A percentile compares a stretch with the other conserved stretches of the same genome.
phyloP scores from a whole-genome alignment of 1,140 invertebrate species.

The Drosophila nigromelanica region DNA sequence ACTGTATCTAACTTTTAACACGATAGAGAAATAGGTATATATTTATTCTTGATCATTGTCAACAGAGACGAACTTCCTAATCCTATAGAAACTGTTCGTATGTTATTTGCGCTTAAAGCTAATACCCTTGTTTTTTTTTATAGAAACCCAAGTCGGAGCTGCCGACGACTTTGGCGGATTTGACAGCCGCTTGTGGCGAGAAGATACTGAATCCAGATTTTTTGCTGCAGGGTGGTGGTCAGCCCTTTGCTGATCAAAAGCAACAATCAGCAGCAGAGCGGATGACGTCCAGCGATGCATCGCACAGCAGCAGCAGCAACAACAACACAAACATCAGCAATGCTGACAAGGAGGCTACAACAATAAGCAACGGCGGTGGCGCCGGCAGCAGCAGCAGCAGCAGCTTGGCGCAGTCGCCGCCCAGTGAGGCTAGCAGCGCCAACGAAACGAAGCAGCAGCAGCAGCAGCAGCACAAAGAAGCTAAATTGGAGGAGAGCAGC shows the following conservation, averaged over 20 bases:
- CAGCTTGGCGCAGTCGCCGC: constrained; percentile 22
- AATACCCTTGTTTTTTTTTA: neutral
- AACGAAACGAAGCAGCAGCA: constrained; percentile 27
- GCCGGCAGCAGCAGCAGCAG: constrained; percentile 15
- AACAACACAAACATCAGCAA: constrained; percentile 37
- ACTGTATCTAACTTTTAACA: no score
- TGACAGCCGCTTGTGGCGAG: constrained; percentile 92
- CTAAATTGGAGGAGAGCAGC: constrained; percentile 53
- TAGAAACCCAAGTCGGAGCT: constrained; percentile 71
- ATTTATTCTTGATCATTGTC: no score
- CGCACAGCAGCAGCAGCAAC: constrained; percentile 56
- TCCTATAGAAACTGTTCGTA: no score
- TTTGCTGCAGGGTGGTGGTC: constrained; percentile 89
- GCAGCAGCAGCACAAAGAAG: constrained; percentile 60
- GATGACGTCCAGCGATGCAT: constrained; percentile 3
- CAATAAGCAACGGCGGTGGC: constrained; percentile 47
- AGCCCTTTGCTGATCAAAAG: constrained; percentile 86
- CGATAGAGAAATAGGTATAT: no score
- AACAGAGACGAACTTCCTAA: no score
- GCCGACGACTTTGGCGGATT: constrained; percentile 88
- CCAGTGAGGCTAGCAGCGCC: constrained; percentile 38
- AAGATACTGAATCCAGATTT: constrained; percentile 93
- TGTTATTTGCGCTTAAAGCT: neutral
- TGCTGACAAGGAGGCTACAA: constrained; percentile 59
- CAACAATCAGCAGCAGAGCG: constrained; percentile 22